Conservation (phyloP, 2,888 invertebrate species). For the Podabrus alpinus region DNA sequence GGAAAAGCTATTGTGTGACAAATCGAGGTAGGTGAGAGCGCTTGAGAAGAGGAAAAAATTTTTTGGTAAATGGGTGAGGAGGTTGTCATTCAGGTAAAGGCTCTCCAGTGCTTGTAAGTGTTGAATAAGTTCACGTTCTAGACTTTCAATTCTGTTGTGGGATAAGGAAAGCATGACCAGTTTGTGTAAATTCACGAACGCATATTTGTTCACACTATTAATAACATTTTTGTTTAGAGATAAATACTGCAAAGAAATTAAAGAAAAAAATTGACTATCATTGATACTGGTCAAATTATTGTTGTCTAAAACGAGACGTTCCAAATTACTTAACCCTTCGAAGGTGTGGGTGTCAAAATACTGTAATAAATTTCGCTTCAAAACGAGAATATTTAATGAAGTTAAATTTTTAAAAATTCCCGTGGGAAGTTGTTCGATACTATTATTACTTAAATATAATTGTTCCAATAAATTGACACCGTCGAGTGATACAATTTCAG, state of each 20-base stretch:
- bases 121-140: constrained; percentile 7
- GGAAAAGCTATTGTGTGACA: constrained; percentile 8
- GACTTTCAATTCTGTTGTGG: constrained; percentile 6
- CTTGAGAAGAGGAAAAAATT: neutral
- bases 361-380: constrained; percentile 8
- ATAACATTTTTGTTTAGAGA: constrained; percentile 14
- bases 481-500: neutral
- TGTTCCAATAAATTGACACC: constrained; percentile 9
- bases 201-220: neutral
- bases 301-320: constrained; percentile 8
- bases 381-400: neutral
- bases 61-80: constrained; percentile 7
- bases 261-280: neutral
- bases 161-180: constrained; percentile 8
- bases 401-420: constrained; percentile 6
- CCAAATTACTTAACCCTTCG: neutral
- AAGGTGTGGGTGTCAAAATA: neutral
- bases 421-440: neutral
- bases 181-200: neutral
- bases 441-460: constrained; percentile 4
- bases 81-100: constrained; percentile 15
- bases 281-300: constrained; percentile 1
- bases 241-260: constrained; percentile 6
- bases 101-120: constrained; percentile 1
- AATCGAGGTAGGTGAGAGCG: constrained; percentile 12